Base-by-base conservation (phyloP, 2,888 invertebrate genomes). In the Stramonita haemastoma region DNA sequence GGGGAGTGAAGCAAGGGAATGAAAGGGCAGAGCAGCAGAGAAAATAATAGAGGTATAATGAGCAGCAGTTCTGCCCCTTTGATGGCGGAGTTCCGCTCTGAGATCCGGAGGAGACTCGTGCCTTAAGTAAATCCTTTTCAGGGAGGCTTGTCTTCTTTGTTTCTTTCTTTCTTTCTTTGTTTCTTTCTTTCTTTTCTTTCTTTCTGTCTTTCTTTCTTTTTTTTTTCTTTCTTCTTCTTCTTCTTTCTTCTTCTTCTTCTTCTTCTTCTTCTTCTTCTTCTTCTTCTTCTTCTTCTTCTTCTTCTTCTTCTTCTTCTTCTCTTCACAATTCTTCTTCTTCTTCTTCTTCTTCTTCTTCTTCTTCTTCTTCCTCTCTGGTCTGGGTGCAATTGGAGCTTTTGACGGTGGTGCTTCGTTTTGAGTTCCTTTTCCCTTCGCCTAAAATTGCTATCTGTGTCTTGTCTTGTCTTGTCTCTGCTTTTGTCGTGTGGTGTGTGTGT, bases 11-110 rank as follows among this genome's bases (percentile, higher is more conserved):
- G 79, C 79, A 13, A 29, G 84, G 46, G n/a, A 22, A 57, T n/a
- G 29, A 57, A 57, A 29, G 57, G 29, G 84, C n/a, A 29, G 77
- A 77, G 87, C n/a, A 77, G 34, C n/a, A 34, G n/a, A 29, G 73
- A 77, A 87, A 56, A 87, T 87, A 87, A 87, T 87, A 87, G 87
- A 36, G 87, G 66, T 87, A 77, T 87, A 87, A 87, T 87, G 87
- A 87, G 87, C 87, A 56, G 36, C 56, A 34, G 73, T 87, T 87
- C 87, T 46, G 26, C 34, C 87, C 87, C 34, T 34, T 36, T 87
- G 87, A 87, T 87, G 77, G 46, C 70, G 34, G 26, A 87, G 87
- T 87, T 87, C 87, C 87, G 56, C 29, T 26, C 56, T 4, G 29
- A 46, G 29, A 84, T 84, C 84, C 84, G 84, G 84, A 29, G 1